Conservation (phyloP, 2,797 vertebrate species). For the Hemitrygon akajei region DNA sequence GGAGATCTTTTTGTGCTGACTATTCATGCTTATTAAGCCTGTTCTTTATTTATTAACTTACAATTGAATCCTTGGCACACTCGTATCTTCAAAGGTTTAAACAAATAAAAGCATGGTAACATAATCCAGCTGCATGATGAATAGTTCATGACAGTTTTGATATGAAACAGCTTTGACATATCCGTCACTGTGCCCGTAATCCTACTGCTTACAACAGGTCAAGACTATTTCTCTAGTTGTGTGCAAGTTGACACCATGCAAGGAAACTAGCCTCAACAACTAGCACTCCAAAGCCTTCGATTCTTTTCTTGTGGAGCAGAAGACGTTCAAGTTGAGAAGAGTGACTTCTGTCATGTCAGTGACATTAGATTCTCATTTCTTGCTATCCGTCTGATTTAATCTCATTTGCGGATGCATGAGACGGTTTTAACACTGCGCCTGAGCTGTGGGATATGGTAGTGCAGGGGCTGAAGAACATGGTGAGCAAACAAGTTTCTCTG, state of each 20-base stretch:
- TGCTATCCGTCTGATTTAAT: background rate
- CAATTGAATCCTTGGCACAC: background rate
- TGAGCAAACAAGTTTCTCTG: too few relatives aligned
- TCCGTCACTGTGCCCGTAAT: background rate
- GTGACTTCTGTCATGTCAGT: background rate
- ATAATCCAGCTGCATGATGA: conserved; percentile 5
- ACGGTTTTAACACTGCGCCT: background rate
- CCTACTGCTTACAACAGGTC: conserved; percentile 27
- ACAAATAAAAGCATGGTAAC: conserved; percentile 16
- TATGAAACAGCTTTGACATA: conserved; percentile 10
- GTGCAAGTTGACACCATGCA: background rate
- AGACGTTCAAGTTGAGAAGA: background rate
- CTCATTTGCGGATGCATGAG: background rate
- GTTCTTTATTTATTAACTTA: background rate
- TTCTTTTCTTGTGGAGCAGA: background rate
- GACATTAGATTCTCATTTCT: background rate
- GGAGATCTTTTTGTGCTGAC: background rate
- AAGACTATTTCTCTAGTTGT: conserved; percentile 5
- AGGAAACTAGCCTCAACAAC: background rate
- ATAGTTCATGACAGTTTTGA: background rate
- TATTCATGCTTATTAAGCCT: background rate
- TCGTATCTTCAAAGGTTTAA: background rate
- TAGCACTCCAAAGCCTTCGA: background rate
- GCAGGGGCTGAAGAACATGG: too few relatives aligned
- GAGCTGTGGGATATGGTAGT: background rate